Percentiles rank a stretch among this genome's conserved stretches.
Conservation (phyloP, 1,140 invertebrate species). For the Charaxes varanes region DNA sequence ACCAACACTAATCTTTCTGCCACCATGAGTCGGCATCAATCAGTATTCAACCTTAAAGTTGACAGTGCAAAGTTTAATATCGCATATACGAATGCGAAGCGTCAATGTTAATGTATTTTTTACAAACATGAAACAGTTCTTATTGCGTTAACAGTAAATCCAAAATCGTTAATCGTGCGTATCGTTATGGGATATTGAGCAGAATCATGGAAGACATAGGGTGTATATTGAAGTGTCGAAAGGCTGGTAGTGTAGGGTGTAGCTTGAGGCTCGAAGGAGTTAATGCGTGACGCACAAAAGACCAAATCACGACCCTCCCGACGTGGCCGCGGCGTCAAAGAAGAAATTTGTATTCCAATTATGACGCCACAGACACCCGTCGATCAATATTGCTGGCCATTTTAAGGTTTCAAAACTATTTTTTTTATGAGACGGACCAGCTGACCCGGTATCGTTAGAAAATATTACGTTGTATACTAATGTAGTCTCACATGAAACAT, state of each 20-base stretch:
- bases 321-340: slow-evolving; percentile 57
- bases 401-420: slow-evolving; percentile 13
- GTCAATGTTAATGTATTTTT: slow-evolving; percentile 22
- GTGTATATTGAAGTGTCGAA: slow-evolving; percentile 25
- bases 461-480: no score
- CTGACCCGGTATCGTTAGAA: no score
- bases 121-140: slow-evolving; percentile 50
- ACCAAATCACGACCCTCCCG: slow-evolving; percentile 64
- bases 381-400: slow-evolving; percentile 48
- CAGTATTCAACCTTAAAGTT: slow-evolving; percentile 30
- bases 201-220: slow-evolving; percentile 26
- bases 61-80: slow-evolving; percentile 26
- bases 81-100: slow-evolving; percentile 10
- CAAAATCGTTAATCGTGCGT: slow-evolving; percentile 45
- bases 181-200: slow-evolving; percentile 20
- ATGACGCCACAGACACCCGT: slow-evolving; percentile 54
- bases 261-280: slow-evolving; percentile 59
- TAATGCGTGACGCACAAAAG: slow-evolving; percentile 70
- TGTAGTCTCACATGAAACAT: no score
- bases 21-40: slow-evolving; percentile 14
- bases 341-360: slow-evolving; percentile 72
- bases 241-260: slow-evolving; percentile 33
- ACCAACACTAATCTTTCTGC: slow-evolving; percentile 59
- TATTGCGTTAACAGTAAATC: slow-evolving; percentile 50
- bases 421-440: no score